A percentile compares a stretch with the other conserved stretches of the same genome.
Conservation (phyloP, 2,113 vertebrate species). For the Heterotilapia buettikoferi region DNA sequence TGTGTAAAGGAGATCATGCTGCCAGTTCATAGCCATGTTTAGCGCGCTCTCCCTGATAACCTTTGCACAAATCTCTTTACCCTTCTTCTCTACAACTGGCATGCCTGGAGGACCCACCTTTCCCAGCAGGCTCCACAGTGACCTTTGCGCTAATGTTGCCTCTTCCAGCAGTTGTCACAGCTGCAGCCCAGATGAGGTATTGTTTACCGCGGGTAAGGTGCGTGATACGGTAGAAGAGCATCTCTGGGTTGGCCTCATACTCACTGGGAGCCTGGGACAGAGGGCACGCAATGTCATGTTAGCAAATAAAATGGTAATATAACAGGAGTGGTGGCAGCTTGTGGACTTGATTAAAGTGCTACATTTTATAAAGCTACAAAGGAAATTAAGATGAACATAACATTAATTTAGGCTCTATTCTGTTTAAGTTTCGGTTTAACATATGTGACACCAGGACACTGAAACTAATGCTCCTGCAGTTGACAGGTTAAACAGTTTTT, state of each 20-base stretch:
- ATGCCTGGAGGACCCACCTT: slow-evolving; percentile 74
- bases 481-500: neutral
- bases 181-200: slow-evolving; percentile 95
- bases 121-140: slow-evolving; percentile 91
- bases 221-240: slow-evolving; percentile 93
- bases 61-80: slow-evolving; percentile 36
- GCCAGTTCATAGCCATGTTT: slow-evolving; percentile 6
- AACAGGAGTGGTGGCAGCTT: neutral
- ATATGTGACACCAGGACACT: neutral
- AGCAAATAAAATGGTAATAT: neutral
- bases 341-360: neutral
- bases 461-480: neutral
- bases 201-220: slow-evolving; percentile 91
- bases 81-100: slow-evolving; percentile 16
- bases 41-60: slow-evolving; percentile 22
- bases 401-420: neutral
- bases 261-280: slow-evolving; percentile 88
- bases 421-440: neutral
- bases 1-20: neutral
- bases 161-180: slow-evolving; percentile 91
- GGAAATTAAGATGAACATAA: neutral
- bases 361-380: neutral
- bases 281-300: slow-evolving; percentile 16
- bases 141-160: slow-evolving; percentile 97
- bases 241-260: slow-evolving; percentile 94